Evolutionary conservation across 2,888 invertebrate species (phyloP).

Genomic region (Aproaerema taeniolella): DNA sequence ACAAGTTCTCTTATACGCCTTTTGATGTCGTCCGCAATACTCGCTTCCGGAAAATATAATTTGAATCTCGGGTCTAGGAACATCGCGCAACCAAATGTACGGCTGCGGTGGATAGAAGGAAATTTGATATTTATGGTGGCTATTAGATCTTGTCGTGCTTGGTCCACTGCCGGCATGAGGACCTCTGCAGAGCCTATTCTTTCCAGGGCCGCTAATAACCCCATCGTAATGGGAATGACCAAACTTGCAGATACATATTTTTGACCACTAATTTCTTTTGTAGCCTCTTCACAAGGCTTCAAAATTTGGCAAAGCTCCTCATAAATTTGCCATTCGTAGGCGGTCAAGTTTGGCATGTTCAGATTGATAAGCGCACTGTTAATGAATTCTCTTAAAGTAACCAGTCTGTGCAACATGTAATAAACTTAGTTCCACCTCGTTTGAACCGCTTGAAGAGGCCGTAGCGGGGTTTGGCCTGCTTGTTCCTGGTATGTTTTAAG

Average conservation of each 20-base stretch:
- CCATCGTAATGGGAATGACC: not conserved
- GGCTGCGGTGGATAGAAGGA: no score
- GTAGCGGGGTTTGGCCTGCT: not conserved
- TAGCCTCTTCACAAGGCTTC: not conserved
- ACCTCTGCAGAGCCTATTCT: no score
- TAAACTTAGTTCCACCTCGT: not conserved
- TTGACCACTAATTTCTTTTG: not conserved
- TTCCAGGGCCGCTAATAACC: not conserved
- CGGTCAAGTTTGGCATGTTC: not conserved
- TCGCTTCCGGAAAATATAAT: no score
- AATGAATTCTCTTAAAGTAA: not conserved
- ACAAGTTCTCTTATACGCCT: not conserved
- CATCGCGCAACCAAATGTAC: no score
- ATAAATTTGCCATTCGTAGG: not conserved
- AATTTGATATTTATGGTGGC: no score
- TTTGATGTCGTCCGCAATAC: not conserved
- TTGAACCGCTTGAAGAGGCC: no score
- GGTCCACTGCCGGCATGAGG: no score
- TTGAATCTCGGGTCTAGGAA: no score
- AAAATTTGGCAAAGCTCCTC: not conserved
- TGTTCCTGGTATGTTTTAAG: not conserved
- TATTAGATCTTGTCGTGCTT: no score
- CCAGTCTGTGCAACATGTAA: not conserved
- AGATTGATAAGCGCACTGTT: not conserved
- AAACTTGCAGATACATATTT: not conserved